Evolutionary conservation across 2,888 invertebrate genomes (phyloP).

Genomic region (Trissoscelio sp.): DNA sequence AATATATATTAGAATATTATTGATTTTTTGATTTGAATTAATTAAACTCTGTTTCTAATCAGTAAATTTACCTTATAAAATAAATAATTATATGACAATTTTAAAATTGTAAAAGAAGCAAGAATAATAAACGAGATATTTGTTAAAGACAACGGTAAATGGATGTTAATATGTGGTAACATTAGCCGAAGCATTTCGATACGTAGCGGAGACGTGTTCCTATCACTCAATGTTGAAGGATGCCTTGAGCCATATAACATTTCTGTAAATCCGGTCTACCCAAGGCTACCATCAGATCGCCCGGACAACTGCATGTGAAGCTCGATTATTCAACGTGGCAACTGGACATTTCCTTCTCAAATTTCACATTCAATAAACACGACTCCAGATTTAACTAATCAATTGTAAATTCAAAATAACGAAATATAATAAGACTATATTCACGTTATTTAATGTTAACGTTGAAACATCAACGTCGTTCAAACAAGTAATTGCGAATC

Average conservation of each 20-base stretch:
- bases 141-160: too few species aligned
- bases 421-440: too few species aligned
- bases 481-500: not conserved
- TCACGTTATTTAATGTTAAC: not conserved
- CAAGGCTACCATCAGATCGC: conserved; percentile 42
- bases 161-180: conserved; percentile 2
- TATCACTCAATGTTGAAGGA: conserved; percentile 46
- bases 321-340: conserved; percentile 55
- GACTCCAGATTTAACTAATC: conserved; percentile 18
- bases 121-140: too few species aligned
- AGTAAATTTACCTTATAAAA: too few species aligned
- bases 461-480: conserved; percentile 7
- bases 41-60: too few species aligned
- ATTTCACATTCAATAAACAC: conserved; percentile 50
- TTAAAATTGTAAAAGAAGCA: too few species aligned
- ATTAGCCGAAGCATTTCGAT: conserved; percentile 27
- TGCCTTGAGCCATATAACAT: conserved; percentile 59
- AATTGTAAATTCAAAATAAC: not conserved
- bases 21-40: too few species aligned
- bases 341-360: conserved; percentile 60
- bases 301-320: conserved; percentile 57
- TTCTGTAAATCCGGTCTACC: conserved; percentile 55
- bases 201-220: conserved; percentile 25
- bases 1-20: too few species aligned
- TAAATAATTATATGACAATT: too few species aligned